Conservation (phyloP, 2,888 invertebrate genomes). For the Polia nebulosa region DNA sequence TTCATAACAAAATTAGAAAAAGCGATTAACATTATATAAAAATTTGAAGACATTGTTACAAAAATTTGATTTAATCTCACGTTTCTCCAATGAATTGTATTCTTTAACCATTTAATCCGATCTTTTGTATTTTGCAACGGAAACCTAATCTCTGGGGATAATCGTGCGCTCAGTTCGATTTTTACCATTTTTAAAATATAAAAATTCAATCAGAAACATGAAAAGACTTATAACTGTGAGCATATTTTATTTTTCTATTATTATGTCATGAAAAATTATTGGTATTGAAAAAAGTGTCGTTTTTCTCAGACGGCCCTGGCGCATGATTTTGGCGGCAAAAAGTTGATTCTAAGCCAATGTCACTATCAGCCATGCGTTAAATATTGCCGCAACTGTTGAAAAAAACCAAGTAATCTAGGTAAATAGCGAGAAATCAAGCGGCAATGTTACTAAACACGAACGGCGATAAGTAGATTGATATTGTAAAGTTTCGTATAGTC, state of each 20-base stretch:
- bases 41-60: slow-evolving; percentile 15
- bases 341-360: slow-evolving; percentile 84
- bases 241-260: slow-evolving; percentile 52
- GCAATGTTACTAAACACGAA: slow-evolving; percentile 82
- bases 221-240: slow-evolving; percentile 59
- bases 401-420: slow-evolving; percentile 89
- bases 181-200: slow-evolving; percentile 44
- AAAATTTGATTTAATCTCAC: slow-evolving; percentile 35
- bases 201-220: slow-evolving; percentile 61
- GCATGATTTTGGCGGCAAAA: slow-evolving; percentile 83
- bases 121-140: slow-evolving; percentile 45
- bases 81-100: slow-evolving; percentile 38
- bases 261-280: slow-evolving; percentile 71
- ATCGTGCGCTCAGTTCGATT: slow-evolving; percentile 38
- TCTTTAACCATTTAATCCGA: slow-evolving; percentile 47
- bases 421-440: slow-evolving; percentile 89
- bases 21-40: slow-evolving; percentile 4
- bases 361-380: slow-evolving; percentile 87
- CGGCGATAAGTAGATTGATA: slow-evolving; percentile 69
- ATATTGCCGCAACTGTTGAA: slow-evolving; percentile 85
- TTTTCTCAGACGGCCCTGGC: slow-evolving; percentile 77
- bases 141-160: slow-evolving; percentile 55
- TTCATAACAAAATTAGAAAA: background rate
- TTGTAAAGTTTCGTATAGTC: slow-evolving; percentile 71
- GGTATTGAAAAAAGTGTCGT: slow-evolving; percentile 65